phyloP scores from a whole-genome alignment of 2,888 invertebrate genomes.

The Nomada fabriciana region DNA sequence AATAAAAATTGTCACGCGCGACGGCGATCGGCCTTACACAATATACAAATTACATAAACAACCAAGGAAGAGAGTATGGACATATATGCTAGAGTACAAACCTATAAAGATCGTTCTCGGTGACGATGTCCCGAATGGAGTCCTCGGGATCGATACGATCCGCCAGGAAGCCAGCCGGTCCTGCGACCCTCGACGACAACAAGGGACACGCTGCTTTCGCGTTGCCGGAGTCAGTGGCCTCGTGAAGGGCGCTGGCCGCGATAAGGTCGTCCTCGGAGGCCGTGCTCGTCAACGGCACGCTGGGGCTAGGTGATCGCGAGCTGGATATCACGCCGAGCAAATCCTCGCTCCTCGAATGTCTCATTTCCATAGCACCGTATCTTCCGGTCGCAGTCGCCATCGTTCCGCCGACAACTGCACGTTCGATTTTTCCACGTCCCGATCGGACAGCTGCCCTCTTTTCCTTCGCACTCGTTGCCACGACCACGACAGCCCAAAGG shows the following conservation, averaged over 20 bases:
- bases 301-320: constrained; percentile 76
- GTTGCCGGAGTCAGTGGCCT: constrained; percentile 53
- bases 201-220: constrained; percentile 60
- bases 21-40: not conserved
- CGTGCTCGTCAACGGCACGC: constrained; percentile 66
- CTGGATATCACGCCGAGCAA: constrained; percentile 75
- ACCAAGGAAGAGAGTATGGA: too few relatives aligned
- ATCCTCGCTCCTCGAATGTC: constrained; percentile 82
- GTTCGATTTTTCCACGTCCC: constrained; percentile 42
- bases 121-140: constrained; percentile 87
- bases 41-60: not conserved
- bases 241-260: constrained; percentile 78
- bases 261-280: constrained; percentile 82
- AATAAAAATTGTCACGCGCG: constrained; percentile 6
- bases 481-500: constrained; percentile 44
- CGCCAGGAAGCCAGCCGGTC: constrained; percentile 73
- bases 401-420: constrained; percentile 16
- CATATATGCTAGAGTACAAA: constrained; percentile 74
- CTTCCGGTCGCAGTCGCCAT: constrained; percentile 58
- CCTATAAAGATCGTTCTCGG: constrained; percentile 88
- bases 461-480: constrained; percentile 31
- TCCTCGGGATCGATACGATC: constrained; percentile 88
- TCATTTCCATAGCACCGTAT: constrained; percentile 80
- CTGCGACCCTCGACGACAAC: constrained; percentile 73
- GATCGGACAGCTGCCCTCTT: constrained; percentile 25